Evolutionary conservation across 2,888 invertebrate genomes (phyloP).

Genomic region (Sphaerophoria rueppellii): DNA sequence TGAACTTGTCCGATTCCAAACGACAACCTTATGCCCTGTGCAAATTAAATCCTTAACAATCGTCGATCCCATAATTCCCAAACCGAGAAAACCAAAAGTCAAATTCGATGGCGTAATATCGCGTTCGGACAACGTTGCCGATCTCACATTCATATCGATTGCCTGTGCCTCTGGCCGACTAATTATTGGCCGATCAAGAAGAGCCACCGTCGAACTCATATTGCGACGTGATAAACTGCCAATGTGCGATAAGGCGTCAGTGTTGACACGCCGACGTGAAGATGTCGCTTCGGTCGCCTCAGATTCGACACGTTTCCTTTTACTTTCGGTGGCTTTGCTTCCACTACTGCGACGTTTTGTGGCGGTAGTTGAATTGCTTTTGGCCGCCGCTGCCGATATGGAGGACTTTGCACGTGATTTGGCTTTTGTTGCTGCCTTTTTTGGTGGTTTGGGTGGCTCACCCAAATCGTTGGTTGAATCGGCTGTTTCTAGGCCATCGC

Average conservation of each 20-base stretch:
- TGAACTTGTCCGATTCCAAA: conserved; percentile 96
- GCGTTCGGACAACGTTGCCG: conserved; percentile 91
- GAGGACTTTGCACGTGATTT: conserved; percentile 72
- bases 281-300: conserved; percentile 82
- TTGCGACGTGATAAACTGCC: conserved; percentile 76
- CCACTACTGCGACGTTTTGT: conserved; percentile 77
- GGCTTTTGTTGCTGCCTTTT: conserved; percentile 68
- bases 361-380: conserved; percentile 57
- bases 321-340: conserved; percentile 63
- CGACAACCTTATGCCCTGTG: conserved; percentile 95
- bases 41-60: conserved; percentile 97
- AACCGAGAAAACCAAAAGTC: conserved; percentile 96
- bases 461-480: conserved; percentile 67
- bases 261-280: conserved; percentile 77
- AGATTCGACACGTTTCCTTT: conserved; percentile 83
- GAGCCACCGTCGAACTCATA: conserved; percentile 79
- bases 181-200: conserved; percentile 81
- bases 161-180: conserved; percentile 87
- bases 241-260: conserved; percentile 76
- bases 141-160: conserved; percentile 89
- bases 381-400: conserved; percentile 42
- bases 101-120: conserved; percentile 92
- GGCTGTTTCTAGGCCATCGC: conserved; percentile 82
- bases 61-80: conserved; percentile 97
- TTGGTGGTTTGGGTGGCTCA: conserved; percentile 66